Base-by-base conservation (phyloP, 2,797 vertebrate genomes). In the Lophius americanus region DNA sequence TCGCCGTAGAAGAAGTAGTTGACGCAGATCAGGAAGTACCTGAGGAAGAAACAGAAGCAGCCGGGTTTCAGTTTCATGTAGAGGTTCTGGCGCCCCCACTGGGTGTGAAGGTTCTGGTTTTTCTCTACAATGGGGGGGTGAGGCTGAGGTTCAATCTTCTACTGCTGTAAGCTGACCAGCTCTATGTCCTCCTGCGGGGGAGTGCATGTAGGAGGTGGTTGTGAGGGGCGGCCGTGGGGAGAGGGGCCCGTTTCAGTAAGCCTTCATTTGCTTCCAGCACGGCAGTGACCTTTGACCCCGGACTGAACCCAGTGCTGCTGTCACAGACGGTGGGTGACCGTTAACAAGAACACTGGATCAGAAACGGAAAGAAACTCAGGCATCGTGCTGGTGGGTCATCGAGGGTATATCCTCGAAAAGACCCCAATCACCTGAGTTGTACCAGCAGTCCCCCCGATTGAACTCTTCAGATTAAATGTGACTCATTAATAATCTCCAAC, bases 1-100 rank as follows among this genome's bases (percentile, higher is more conserved):
- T 99, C 98, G 12, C 98, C 98, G 44, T 99, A 99, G 89, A 99
- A 99, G 93, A 99, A 99, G 91, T 99, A 99, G 91, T 99, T 99
- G 60, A 98, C 97, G 63, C 98, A 98, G 23, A 99, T 92, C 64
- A 99, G 91, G 80, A 99, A 98, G 83, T 99, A 98, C 97, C 97
- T 99, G 79, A 39, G 38, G 14, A 33, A 8, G 73, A 73, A 70
- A n/a, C 33, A 23, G 5, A 63, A 11, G 4, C 9, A 2, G 6
- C 14, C 9, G 32, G 8, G 43, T 13, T 10, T 6, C 51, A 52
- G 5, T 14, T 35, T 8, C 43, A 38, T 38, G 23, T 23, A 23
- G 23, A 23, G 23, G 23, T 23, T 23, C 23, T 23, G 23, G 23
- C 23, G 23, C 23, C 23, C 2, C 23, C 2, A 23, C 6, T 44